phyloP scores from a whole-genome alignment of 2,113 vertebrate species.

The Carassius carassius region DNA sequence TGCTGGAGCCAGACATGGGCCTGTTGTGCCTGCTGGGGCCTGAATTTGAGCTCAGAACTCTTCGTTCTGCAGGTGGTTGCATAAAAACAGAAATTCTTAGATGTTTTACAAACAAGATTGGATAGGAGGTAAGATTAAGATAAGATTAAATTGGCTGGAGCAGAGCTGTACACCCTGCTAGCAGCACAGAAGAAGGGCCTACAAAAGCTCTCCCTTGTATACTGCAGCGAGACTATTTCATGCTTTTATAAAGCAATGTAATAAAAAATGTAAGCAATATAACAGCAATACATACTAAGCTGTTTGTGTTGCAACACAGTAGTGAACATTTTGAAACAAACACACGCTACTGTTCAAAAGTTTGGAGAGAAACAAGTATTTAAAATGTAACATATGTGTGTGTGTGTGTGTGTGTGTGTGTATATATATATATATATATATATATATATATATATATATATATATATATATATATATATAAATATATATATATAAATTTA shows the following conservation, averaged over 20 bases:
- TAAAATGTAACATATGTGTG: too few species aligned
- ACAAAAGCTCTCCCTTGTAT: neutral
- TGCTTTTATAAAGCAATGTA: neutral
- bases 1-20: neutral
- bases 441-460: too few species aligned
- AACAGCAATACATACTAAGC: too few species aligned
- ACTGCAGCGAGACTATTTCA: neutral
- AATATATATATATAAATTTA: too few species aligned
- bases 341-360: neutral
- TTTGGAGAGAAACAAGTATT: neutral
- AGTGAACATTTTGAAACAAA: neutral
- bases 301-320: neutral
- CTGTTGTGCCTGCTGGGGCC: neutral
- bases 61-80: neutral
- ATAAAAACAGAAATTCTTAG: neutral
- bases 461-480: too few species aligned
- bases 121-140: neutral
- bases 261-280: neutral
- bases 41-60: conserved; percentile 1
- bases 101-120: conserved; percentile 24
- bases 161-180: neutral
- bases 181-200: neutral
- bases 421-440: too few species aligned
- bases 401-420: too few species aligned
- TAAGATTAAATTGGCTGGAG: neutral